These are phyloP conservation scores for Drosophila paucipuncta DNA, from an alignment of 2,888 invertebrate species.

Conservation along the genomic window DNA sequence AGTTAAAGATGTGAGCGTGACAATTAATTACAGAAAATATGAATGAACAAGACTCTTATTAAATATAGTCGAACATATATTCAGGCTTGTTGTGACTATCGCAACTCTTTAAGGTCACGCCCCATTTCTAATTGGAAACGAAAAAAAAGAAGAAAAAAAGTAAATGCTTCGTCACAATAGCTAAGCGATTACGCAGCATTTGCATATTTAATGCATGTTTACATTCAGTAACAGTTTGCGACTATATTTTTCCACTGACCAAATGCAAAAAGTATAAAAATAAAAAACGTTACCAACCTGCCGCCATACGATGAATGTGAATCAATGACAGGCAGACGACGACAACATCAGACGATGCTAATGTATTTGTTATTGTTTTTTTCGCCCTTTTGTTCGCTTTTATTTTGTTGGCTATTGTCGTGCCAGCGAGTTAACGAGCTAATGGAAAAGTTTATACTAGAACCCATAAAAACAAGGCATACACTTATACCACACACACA, in stretches of 20 bases:
- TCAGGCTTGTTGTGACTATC: not conserved
- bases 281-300: constrained; percentile 51
- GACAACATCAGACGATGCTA: constrained; percentile 50
- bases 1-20: constrained; percentile 14
- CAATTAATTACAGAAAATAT: not conserved
- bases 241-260: constrained; percentile 67
- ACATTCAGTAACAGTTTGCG: constrained; percentile 49
- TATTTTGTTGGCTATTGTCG: constrained; percentile 63
- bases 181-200: constrained; percentile 43
- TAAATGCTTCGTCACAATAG: constrained; percentile 15
- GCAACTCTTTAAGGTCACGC: not conserved
- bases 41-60: not conserved
- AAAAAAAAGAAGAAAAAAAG: not conserved
- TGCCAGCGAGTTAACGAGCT: constrained; percentile 73
- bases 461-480: constrained; percentile 45
- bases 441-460: constrained; percentile 76
- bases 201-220: constrained; percentile 66
- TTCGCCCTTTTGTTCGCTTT: constrained; percentile 14
- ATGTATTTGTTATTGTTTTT: constrained; percentile 60
- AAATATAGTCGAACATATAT: not conserved
- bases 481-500: not conserved
- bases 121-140: constrained; percentile 11
- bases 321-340: constrained; percentile 67
- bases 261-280: constrained; percentile 26
- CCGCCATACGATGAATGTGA: constrained; percentile 46